Percentiles rank a stretch among this genome's conserved stretches.
Conservation (phyloP, 2,888 invertebrate genomes). For the Pardosa pseudoannulata region DNA sequence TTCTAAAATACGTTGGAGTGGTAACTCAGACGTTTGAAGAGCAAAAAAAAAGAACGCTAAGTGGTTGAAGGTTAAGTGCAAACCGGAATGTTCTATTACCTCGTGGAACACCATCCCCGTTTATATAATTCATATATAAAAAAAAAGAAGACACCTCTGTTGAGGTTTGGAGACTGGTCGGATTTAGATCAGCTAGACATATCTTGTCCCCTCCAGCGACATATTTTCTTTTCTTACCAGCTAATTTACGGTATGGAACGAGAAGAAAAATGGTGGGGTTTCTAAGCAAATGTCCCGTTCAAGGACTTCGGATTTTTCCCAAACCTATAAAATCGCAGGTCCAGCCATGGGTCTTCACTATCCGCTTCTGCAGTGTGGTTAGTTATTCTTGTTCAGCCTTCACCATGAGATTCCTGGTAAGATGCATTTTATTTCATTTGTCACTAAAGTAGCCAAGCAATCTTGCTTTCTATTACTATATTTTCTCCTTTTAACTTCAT, state of each 20-base stretch:
- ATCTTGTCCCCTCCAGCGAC: neutral
- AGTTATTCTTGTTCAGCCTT: neutral
- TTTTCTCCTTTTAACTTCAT: too few species aligned
- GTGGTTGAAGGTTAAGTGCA: neutral
- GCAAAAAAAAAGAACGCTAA: neutral
- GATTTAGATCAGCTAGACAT: neutral
- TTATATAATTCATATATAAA: slow-evolving; percentile 16
- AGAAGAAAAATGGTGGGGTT: neutral
- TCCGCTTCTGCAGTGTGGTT: slow-evolving; percentile 5
- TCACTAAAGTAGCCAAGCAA: too few species aligned
- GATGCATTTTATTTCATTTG: too few species aligned
- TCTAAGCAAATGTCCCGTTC: neutral
- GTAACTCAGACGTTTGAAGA: neutral
- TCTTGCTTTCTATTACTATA: too few species aligned
- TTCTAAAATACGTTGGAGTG: neutral
- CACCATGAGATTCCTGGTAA: slow-evolving; percentile 46
- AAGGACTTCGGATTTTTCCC: neutral
- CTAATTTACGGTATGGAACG: neutral
- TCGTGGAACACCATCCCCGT: neutral
- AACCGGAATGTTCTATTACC: slow-evolving; percentile 3
- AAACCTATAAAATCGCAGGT: neutral
- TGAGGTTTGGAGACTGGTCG: neutral
- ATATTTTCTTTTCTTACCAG: neutral
- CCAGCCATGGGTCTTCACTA: neutral
- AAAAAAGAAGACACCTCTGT: neutral